Evolutionary conservation across 2,797 vertebrate species (phyloP).

Genomic region (Eospalax fontanierii): DNA sequence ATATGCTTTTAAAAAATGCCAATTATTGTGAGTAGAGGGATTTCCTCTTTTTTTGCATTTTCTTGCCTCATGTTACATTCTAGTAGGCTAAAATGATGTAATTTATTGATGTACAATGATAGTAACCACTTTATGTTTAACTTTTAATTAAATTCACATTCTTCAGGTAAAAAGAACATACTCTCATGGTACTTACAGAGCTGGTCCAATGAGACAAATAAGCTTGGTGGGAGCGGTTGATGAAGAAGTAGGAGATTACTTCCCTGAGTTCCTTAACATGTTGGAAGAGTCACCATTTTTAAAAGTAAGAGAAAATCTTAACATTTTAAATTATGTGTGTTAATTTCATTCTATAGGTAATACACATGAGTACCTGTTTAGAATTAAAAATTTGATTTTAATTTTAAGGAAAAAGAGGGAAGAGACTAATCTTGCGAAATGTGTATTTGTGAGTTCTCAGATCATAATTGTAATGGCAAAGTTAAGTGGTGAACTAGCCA

Average conservation of each 20-base stretch:
- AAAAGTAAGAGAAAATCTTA: constrained; percentile 92
- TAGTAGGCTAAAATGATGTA: constrained; percentile 20
- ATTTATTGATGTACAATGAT: constrained; percentile 10
- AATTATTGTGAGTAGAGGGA: background rate
- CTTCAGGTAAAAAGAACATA: constrained; percentile 97
- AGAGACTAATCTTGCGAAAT: background rate
- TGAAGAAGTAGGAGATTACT: constrained; percentile 98
- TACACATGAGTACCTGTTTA: constrained; percentile 8
- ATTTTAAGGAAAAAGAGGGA: constrained; percentile 15
- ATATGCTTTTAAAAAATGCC: background rate
- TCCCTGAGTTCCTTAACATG: constrained; percentile 98
- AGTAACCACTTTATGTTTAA: constrained; percentile 48
- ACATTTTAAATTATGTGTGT: background rate
- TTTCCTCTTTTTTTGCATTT: constrained; percentile 46
- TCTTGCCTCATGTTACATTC: constrained; percentile 25
- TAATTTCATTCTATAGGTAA: background rate
- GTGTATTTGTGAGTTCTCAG: background rate
- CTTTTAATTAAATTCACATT: constrained; percentile 74
- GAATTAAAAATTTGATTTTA: background rate
- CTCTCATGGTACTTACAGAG: constrained; percentile 98
- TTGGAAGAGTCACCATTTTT: constrained; percentile 97
- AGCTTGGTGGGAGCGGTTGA: constrained; percentile 99
- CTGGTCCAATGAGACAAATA: constrained; percentile 98
- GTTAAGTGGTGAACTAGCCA: background rate
- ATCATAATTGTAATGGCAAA: constrained; percentile 25